Conservation (phyloP, 2,797 vertebrate genomes). For the Loris lydekkerianus region DNA sequence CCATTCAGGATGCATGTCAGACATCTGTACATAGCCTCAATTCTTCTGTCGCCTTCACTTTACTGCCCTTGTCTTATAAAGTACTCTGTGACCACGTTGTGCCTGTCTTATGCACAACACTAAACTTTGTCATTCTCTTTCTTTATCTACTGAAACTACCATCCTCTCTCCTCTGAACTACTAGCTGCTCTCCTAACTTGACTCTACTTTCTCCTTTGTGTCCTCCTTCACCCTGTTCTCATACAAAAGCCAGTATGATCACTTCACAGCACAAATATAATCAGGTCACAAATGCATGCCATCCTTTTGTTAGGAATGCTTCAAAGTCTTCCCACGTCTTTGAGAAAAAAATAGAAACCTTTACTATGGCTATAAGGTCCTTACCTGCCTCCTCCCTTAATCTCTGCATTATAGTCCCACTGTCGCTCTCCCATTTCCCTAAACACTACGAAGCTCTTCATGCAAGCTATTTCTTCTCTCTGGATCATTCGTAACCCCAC, state of each 20-base stretch:
- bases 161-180: not conserved
- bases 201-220: not conserved
- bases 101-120: not conserved
- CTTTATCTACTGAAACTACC: not conserved
- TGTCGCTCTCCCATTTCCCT: not conserved
- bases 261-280: slow-evolving; percentile 8
- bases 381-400: not conserved
- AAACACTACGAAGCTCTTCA: not conserved
- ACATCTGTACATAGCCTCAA: not conserved
- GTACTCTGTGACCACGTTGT: not conserved
- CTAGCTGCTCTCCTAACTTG: not conserved
- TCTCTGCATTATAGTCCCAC: not conserved
- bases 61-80: not conserved
- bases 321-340: not conserved
- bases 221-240: not conserved
- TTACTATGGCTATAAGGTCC: not conserved
- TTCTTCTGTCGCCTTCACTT: not conserved
- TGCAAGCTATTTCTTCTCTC: not conserved
- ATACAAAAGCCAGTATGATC: not conserved
- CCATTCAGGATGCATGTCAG: not conserved
- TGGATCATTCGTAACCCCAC: not conserved
- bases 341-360: not conserved
- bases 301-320: slow-evolving; percentile 17
- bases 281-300: not conserved
- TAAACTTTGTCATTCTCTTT: not conserved